Evolutionary conservation across 2,888 invertebrate genomes (phyloP), one percentile per base, ranked within the genome.

Genomic region (Heteropelma amictum): DNA sequence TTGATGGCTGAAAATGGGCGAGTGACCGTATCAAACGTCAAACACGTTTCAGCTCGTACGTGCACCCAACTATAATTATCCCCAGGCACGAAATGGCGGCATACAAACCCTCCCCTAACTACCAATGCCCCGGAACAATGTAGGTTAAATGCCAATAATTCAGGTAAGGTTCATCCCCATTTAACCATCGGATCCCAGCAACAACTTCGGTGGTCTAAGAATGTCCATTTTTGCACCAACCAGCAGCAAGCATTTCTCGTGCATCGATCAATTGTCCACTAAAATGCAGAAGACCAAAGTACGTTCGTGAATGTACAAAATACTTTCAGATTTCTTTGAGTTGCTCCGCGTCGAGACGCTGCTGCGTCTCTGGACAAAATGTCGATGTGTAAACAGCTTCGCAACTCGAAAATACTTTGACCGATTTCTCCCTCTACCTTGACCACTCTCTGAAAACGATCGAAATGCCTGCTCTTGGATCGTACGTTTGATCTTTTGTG

Each of bases 101-200:
- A 74, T 79, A 76, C 68, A 58, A 53, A 17, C 63, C 63, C 54
- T 64, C 64, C 54, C 40, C 40, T 30, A 12, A 19, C 23, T 21
- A 30, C 61, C 47, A 54, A 42, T 54, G 47, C 28, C 68, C 47
- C 61, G 53, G n/a, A n/a, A n/a, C n/a, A n/a, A 81, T 81, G 72
- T 80, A 76, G 79, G 80, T 80, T 81, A 79, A 83, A 82, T 76
- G 77, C 72, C 71, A 71, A 71, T 64, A 68, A 49, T 68, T 42
- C 64, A 72, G n/a, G 69, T 64, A 45, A 63, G 73, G 73, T 53
- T 71, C 47, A 64, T 64, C 71, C 40, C 38, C 8, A 40, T 17
- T 5, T 33, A 3, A 8, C 8, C 7, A 14, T 12, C 14, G 12
- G 1, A 12, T 38, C 14, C 38, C 2, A n/a, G n/a, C n/a, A n/a